Evolutionary conservation across 2,797 vertebrate species (phyloP).

Genomic region (Brachyrhaphis roseni): DNA sequence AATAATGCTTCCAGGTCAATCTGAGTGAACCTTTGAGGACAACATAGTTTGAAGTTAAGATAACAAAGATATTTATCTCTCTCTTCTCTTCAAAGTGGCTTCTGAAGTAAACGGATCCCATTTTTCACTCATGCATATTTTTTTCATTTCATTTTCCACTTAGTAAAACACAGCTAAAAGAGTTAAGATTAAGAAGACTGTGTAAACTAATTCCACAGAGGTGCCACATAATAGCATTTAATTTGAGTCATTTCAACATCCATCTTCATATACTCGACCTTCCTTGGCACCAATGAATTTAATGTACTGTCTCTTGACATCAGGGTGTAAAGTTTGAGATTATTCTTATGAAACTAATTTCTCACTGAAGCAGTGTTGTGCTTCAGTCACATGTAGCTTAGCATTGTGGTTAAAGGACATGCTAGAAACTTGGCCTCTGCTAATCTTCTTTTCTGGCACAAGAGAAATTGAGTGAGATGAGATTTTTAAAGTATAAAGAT

Average conservation of each 20-base stretch:
- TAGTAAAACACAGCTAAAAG: background rate
- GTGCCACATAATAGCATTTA: constrained; percentile 34
- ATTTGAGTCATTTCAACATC: constrained; percentile 31
- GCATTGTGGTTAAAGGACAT: constrained; percentile 66
- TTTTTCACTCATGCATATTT: constrained; percentile 31
- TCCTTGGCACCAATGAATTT: constrained; percentile 22
- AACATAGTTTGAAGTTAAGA: background rate
- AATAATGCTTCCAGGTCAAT: background rate
- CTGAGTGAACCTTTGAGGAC: background rate
- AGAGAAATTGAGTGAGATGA: background rate
- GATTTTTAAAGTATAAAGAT: background rate
- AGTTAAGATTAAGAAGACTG: background rate
- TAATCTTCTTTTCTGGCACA: constrained; percentile 30
- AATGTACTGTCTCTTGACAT: constrained; percentile 25
- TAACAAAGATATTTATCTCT: background rate
- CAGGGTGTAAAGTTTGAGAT: constrained; percentile 26
- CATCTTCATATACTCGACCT: constrained; percentile 23
- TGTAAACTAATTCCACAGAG: constrained; percentile 10
- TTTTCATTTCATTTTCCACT: constrained; percentile 13
- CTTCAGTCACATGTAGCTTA: constrained; percentile 36
- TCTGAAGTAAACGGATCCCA: constrained; percentile 32
- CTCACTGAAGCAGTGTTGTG: constrained; percentile 23
- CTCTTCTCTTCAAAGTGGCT: background rate
- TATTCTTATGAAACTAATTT: constrained; percentile 31
- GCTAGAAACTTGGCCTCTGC: constrained; percentile 41